Percentiles rank a stretch among this genome's conserved stretches.
Conservation (phyloP, 2,888 invertebrate genomes). For the Cantharis nigra region DNA sequence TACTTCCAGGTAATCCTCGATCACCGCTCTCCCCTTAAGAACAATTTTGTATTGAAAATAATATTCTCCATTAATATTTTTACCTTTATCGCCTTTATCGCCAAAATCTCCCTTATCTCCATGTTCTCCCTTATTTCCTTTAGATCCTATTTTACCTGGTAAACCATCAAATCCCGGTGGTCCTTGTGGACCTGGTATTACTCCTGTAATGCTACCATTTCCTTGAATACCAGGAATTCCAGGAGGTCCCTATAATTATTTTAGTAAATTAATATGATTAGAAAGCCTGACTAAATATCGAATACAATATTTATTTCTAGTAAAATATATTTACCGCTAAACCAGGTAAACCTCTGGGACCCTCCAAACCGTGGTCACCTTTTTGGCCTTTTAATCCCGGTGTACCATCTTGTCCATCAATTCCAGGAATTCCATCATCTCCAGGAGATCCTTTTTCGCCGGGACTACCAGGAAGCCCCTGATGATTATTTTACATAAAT, state of each 20-base stretch:
- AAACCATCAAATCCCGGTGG: slow-evolving; percentile 29
- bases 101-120: slow-evolving; percentile 49
- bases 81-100: slow-evolving; percentile 47
- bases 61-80: not conserved
- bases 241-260: not conserved
- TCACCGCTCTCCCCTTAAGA: slow-evolving; percentile 45
- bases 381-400: slow-evolving; percentile 56
- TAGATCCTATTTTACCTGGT: slow-evolving; percentile 55
- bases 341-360: slow-evolving; percentile 33
- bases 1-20: slow-evolving; percentile 59
- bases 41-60: not conserved
- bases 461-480: slow-evolving; percentile 26
- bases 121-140: slow-evolving; percentile 40
- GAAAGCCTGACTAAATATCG: no score
- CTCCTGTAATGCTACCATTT: not conserved
- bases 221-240: not conserved
- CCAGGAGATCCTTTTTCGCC: slow-evolving; percentile 55
- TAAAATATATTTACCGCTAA: not conserved
- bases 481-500: slow-evolving; percentile 40
- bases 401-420: slow-evolving; percentile 45
- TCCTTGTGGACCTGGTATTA: not conserved
- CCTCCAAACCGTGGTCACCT: slow-evolving; percentile 53
- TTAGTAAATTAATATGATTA: no score
- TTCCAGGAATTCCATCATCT: slow-evolving; percentile 44
- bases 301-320: not conserved